Conservation (phyloP, 1,140 invertebrate species). For the Drosophila neocordata region DNA sequence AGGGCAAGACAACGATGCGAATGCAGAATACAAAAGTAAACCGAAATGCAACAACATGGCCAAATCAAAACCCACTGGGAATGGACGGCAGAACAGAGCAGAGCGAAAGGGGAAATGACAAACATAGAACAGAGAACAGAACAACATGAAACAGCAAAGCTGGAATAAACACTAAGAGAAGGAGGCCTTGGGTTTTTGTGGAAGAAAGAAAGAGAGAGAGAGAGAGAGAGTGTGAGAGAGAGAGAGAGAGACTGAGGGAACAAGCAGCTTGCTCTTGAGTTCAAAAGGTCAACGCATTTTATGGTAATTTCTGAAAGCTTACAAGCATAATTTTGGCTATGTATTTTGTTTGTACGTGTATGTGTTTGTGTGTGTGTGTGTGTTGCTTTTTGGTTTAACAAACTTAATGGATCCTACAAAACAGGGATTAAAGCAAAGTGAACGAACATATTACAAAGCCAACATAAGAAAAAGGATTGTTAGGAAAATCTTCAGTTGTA, state of each 20-base stretch:
- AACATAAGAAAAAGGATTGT: neutral
- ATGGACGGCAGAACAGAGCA: too few species aligned
- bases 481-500: neutral
- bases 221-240: neutral
- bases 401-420: slow-evolving; percentile 37
- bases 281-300: slow-evolving; percentile 60
- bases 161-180: neutral
- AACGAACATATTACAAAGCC: slow-evolving; percentile 4
- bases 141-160: slow-evolving; percentile 15
- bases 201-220: neutral
- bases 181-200: too few species aligned
- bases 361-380: neutral
- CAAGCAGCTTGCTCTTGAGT: slow-evolving; percentile 32
- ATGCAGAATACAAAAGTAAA: slow-evolving; percentile 16
- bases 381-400: slow-evolving; percentile 24
- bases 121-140: slow-evolving; percentile 38
- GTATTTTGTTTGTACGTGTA: slow-evolving; percentile 26
- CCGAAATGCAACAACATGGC: slow-evolving; percentile 37
- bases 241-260: neutral
- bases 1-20: slow-evolving; percentile 23
- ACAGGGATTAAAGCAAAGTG: slow-evolving; percentile 33
- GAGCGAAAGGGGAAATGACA: neutral
- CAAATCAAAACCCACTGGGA: slow-evolving; percentile 44
- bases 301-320: slow-evolving; percentile 60
- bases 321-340: slow-evolving; percentile 61